Base-by-base conservation (phyloP, 2,113 vertebrate genomes). In the Phalacrocorax aristotelis region DNA sequence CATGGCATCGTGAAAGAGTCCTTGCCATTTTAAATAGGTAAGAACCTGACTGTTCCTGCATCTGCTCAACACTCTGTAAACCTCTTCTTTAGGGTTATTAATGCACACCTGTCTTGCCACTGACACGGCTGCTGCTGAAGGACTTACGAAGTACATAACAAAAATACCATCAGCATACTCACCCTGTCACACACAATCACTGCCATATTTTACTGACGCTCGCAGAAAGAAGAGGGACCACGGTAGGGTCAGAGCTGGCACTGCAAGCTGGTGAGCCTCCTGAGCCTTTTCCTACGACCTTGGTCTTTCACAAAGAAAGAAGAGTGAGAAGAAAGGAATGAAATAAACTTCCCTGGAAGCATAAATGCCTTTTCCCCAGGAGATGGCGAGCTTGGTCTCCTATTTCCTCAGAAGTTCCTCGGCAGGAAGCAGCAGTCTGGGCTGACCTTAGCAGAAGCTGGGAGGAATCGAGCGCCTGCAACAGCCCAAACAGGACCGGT, bases 351-450 rank as follows among this genome's bases (percentile, higher is more conserved):
- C n/a, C 14, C 79, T 60, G 72, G 46, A 34, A 34, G 44, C 1
- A 2, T 61, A 16, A 26, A 16, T 36, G 7, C 57, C 38, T 82
- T 92, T 94, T 55, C 4, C 61, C 97, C 97, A 96, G 96, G 70
- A 98, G 97, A 75, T 97, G 97, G 97, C 91, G 93, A 88, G 60
- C 95, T 92, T 82, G 92, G 66, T 61, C 85, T 96, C 96, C 69
- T 27, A 2, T 61, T 93, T 34, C 51, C 44, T 42, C 27, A 5
- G 12, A 48, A 12, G 81, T 38, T 55, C 66, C 51, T 42, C 5
- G 7, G 23, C 48, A n/a, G 69, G 34, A 30, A 51, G 14, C 51
- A 10, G 15, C 40, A 40, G 83, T 1, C 26, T 12, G 74, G 42
- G 81, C 62, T 40, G 25, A 15, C 9, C 32, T 38, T 26, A 15